Evolutionary conservation across 37 sponge, comb jelly and placozoan genomes (phyloP).

Genomic region (Ephydatia muelleri): DNA sequence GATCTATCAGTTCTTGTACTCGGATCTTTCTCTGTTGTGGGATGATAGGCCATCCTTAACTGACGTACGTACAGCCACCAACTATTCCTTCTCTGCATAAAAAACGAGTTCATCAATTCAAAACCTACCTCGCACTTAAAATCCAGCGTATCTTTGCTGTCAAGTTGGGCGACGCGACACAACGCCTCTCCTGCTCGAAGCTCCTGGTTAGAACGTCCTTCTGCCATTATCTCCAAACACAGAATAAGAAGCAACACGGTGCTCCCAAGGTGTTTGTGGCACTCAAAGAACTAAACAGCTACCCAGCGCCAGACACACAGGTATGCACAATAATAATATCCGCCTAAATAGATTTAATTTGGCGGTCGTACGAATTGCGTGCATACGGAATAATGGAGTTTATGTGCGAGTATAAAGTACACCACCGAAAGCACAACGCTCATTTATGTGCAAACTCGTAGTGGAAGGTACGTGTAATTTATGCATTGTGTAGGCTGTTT

Average conservation of each 20-base stretch:
- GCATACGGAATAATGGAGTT: neutral
- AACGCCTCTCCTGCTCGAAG: neutral
- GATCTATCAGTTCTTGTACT: slow-evolving; percentile 20
- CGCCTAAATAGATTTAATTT: neutral
- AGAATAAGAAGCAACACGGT: neutral
- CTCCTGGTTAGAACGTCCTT: neutral
- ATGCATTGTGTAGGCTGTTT: too few relatives aligned
- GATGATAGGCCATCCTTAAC: neutral
- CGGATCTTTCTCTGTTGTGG: slow-evolving; percentile 8
- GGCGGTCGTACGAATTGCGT: neutral
- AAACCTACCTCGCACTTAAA: neutral
- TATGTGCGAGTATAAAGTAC: neutral
- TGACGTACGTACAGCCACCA: neutral
- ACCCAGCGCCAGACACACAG: too few relatives aligned
- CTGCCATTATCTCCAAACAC: neutral
- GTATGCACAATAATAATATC: neutral
- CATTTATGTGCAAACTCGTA: neutral
- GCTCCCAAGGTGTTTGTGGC: too few relatives aligned
- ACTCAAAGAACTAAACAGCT: too few relatives aligned
- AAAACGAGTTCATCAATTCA: neutral
- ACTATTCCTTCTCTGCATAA: neutral
- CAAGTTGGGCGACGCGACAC: neutral
- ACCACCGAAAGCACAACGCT: neutral
- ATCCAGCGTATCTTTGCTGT: neutral
- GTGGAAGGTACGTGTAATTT: too few relatives aligned